These are phyloP conservation scores for Lycodopsis pacificus DNA, from an alignment of 2,797 vertebrate genomes.

Conservation along the genomic window DNA sequence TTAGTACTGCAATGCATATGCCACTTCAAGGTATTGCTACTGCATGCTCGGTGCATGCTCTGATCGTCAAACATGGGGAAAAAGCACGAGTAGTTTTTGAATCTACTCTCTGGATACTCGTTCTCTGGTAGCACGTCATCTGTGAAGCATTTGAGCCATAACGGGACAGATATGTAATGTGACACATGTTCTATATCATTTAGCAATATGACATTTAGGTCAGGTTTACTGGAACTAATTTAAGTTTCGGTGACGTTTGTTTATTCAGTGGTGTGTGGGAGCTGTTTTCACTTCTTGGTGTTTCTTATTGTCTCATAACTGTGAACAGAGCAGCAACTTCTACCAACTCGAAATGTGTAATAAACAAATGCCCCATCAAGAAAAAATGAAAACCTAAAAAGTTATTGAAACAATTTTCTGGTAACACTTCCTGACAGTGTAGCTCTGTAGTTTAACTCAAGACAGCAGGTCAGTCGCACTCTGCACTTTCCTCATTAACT, in stretches of 20 bases:
- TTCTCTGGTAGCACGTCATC: background rate
- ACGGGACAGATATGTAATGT: background rate
- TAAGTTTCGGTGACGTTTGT: background rate
- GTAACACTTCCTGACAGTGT: background rate
- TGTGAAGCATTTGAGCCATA: background rate
- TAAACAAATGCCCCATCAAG: background rate
- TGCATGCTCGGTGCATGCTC: background rate
- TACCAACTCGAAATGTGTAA: background rate
- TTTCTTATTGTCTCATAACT: slow-evolving; percentile 1
- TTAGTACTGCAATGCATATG: background rate
- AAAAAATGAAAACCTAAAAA: background rate
- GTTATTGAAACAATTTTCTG: background rate
- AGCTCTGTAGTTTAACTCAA: slow-evolving; percentile 8
- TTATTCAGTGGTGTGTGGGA: background rate
- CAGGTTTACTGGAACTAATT: slow-evolving; percentile 4
- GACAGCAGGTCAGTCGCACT: slow-evolving; percentile 29
- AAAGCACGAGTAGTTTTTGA: background rate
- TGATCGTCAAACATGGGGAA: background rate
- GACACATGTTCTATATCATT: background rate
- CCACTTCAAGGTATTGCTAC: background rate
- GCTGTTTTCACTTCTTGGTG: slow-evolving; percentile 35
- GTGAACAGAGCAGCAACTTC: background rate
- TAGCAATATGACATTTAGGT: background rate
- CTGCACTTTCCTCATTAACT: slow-evolving; percentile 62
- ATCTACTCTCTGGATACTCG: background rate